phyloP scores from a whole-genome alignment of 1,140 invertebrate species.

The Lepidurus arcticus region DNA sequence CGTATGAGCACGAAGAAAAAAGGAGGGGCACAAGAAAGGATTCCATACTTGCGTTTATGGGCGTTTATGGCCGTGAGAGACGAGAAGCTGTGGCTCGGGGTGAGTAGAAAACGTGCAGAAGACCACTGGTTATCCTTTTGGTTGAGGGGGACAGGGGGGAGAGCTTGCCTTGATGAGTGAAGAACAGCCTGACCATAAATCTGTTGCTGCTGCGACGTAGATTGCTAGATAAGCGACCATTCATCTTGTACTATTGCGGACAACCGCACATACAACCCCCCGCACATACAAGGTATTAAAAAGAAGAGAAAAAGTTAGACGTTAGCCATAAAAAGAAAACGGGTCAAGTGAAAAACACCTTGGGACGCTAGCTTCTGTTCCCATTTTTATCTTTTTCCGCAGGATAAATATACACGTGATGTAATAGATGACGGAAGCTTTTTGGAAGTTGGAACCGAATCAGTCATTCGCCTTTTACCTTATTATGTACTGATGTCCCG shows the following conservation, averaged over 20 bases:
- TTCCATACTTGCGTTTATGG: conserved; percentile 11
- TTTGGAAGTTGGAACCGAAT: too few relatives aligned
- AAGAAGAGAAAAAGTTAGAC: not conserved
- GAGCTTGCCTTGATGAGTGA: conserved; percentile 12
- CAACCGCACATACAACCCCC: conserved; percentile 16
- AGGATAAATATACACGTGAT: too few relatives aligned
- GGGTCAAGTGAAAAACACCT: not conserved
- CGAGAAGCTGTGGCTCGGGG: not conserved
- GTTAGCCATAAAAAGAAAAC: conserved; percentile 2
- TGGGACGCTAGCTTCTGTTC: not conserved
- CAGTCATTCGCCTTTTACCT: too few relatives aligned
- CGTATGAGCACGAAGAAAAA: not conserved
- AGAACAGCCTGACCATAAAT: conserved; percentile 18
- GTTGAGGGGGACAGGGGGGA: not conserved
- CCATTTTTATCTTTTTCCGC: too few relatives aligned
- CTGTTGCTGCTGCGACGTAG: conserved; percentile 11
- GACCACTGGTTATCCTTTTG: not conserved
- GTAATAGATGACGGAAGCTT: too few relatives aligned
- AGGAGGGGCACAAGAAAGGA: not conserved
- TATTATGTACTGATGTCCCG: too few relatives aligned
- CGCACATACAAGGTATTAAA: conserved; percentile 1
- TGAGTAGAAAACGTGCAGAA: not conserved
- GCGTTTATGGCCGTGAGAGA: conserved; percentile 14
- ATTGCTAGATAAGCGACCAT: conserved; percentile 21
- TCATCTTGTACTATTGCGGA: conserved; percentile 19